Evolutionary conservation across 2,797 vertebrate genomes (phyloP), one percentile per base, ranked within the genome.

Genomic region (Eulemur mongoz): DNA sequence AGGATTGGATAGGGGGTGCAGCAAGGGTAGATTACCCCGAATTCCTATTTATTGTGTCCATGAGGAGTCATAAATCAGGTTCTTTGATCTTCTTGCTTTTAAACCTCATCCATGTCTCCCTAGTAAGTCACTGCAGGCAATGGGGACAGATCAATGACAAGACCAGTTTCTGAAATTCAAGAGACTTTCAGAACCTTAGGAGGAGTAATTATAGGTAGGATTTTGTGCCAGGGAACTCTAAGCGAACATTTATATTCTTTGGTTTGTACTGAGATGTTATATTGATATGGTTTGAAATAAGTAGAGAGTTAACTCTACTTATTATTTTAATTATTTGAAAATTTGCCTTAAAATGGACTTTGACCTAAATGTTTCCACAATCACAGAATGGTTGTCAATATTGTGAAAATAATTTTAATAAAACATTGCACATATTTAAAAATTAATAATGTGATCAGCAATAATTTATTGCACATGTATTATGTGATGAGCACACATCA

Each of bases 121-220:
- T 93, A 40, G 83, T 94, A 97, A 97, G 93, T 97, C 94, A 95
- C 80, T 94, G 89, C 3, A 80, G 93, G 92, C 91, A 54, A n/a
- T 63, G 92, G 95, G 93, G 85, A 82, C 86, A 91, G 89, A 89
- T 79, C 89, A 94, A 90, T 96, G 93, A 69, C 89, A 96, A 85
- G 94, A 97, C 96, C 91, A 91, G 90, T 94, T 97, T 92, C 57
- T 93, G 92, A 95, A 94, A 88, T 81, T 4, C 69, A 40, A 73
- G 96, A 93, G 70, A 89, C 76, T 88, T 89, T 38, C n/a, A 91
- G 85, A 79, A 69, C 25, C 18, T 86, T 65, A 92, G 52, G 80
- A 95, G 65, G 38, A 79, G n/a, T 40, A 89, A 38, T 80, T 87
- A 25, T 76, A 96, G 80, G 94, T 84, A 65, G 80, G 89, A 67